These are phyloP conservation scores for Mizuhopecten yessoensis DNA, from an alignment of 1,140 invertebrate genomes.

Conservation along the genomic window DNA sequence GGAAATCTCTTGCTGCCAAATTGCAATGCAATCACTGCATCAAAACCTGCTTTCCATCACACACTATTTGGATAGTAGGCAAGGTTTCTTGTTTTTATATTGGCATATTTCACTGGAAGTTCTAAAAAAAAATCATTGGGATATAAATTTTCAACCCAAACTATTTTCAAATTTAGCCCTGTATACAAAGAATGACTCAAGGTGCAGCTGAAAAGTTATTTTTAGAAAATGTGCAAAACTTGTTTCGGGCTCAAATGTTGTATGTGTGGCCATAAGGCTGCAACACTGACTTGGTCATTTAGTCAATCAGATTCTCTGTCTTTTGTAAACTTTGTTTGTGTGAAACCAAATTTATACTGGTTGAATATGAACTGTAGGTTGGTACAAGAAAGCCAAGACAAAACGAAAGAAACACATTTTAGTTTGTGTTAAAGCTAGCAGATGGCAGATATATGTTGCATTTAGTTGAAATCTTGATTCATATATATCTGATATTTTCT, in stretches of 20 bases:
- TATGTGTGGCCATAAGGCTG: too few relatives aligned
- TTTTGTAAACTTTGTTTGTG: too few relatives aligned
- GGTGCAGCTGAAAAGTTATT: neutral
- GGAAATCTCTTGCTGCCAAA: neutral
- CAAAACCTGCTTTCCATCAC: neutral
- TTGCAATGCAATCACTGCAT: constrained; percentile 19
- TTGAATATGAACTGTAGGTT: too few relatives aligned
- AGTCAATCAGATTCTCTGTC: too few relatives aligned
- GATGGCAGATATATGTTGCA: too few relatives aligned
- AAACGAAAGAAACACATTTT: too few relatives aligned
- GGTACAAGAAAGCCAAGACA: too few relatives aligned
- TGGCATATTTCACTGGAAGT: neutral
- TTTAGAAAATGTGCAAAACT: constrained; percentile 24
- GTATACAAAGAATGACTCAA: neutral
- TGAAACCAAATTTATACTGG: too few relatives aligned
- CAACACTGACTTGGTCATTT: too few relatives aligned
- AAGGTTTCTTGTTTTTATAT: neutral
- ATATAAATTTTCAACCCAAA: neutral
- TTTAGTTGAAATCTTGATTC: too few relatives aligned
- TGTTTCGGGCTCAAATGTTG: neutral
- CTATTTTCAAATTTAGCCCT: neutral
- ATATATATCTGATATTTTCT: too few relatives aligned
- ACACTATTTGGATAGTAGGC: neutral
- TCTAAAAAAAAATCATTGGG: neutral
- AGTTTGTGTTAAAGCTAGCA: too few relatives aligned